phyloP scores from a whole-genome alignment of 2,888 invertebrate species.

The Vanessa cardui region DNA sequence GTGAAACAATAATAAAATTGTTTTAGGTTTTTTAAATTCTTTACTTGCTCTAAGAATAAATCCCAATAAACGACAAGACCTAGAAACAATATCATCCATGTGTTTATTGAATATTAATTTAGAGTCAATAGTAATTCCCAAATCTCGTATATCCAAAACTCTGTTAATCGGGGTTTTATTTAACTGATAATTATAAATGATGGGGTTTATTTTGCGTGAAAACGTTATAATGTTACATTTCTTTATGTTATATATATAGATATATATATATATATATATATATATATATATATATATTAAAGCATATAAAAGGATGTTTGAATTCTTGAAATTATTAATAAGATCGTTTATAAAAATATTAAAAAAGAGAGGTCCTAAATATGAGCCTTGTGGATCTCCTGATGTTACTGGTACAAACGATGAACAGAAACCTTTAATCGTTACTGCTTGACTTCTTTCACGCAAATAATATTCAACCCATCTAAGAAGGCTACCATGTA shows the following conservation, averaged over 20 bases:
- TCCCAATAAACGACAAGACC: background rate
- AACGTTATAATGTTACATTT: constrained; percentile 7
- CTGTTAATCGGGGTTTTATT: constrained; percentile 12
- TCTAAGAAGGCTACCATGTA: background rate
- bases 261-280: background rate
- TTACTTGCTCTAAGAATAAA: constrained; percentile 8
- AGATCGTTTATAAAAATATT: background rate
- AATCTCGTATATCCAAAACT: constrained; percentile 5
- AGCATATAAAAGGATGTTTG: background rate
- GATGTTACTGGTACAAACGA: background rate
- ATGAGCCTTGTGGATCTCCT: background rate
- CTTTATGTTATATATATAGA: constrained; percentile 7
- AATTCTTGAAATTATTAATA: constrained; percentile 1
- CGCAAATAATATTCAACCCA: background rate
- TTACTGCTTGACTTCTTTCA: background rate
- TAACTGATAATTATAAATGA: constrained; percentile 12
- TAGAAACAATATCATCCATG: constrained; percentile 4
- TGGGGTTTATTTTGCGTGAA: constrained; percentile 1
- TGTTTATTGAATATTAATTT: constrained; percentile 10
- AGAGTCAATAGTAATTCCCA: constrained; percentile 8
- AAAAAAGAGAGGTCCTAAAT: constrained; percentile 2
- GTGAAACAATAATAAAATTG: constrained; percentile 7
- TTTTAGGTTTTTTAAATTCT: constrained; percentile 10
- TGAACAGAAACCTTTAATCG: background rate
- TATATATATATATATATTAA: background rate